Percentiles rank a stretch among this genome's conserved stretches.
These are phyloP conservation scores for Tiliqua scincoides DNA, from an alignment of 2,113 vertebrate genomes.

Conservation along the genomic window DNA sequence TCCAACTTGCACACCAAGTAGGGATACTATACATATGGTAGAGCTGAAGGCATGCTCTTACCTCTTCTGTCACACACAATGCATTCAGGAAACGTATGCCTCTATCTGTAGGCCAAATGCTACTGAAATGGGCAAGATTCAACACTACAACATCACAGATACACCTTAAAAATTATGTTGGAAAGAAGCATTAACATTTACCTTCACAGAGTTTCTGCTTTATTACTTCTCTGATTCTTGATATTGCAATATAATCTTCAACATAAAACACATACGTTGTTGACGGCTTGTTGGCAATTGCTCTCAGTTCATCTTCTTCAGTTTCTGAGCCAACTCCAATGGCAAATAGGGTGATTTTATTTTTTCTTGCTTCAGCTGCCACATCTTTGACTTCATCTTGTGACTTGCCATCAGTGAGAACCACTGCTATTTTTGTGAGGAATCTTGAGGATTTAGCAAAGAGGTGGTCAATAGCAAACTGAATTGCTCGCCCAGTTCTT, in stretches of 20 bases:
- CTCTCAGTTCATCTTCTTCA: constrained; percentile 87
- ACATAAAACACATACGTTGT: constrained; percentile 95
- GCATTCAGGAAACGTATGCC: not conserved
- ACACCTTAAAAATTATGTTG: not conserved
- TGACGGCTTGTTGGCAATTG: constrained; percentile 94
- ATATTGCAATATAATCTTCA: constrained; percentile 95
- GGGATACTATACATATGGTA: not conserved
- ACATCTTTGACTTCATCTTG: constrained; percentile 92
- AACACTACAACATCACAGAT: not conserved
- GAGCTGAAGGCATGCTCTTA: not conserved
- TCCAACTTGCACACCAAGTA: not conserved
- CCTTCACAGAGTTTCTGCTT: constrained; percentile 98
- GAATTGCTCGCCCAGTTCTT: constrained; percentile 91
- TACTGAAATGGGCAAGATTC: constrained; percentile 7
- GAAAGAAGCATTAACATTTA: constrained; percentile 61
- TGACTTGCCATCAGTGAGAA: constrained; percentile 95
- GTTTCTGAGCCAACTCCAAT: constrained; percentile 94
- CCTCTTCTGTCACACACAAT: not conserved
- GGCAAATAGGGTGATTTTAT: constrained; percentile 92
- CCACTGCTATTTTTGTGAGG: constrained; percentile 92
- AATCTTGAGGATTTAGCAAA: constrained; percentile 92
- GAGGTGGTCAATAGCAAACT: constrained; percentile 90
- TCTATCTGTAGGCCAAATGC: not conserved
- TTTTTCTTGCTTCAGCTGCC: constrained; percentile 91
- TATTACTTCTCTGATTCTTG: constrained; percentile 95